Base-by-base conservation (phyloP, 2,888 invertebrate genomes). In the Lasioglossum oenotherae region DNA sequence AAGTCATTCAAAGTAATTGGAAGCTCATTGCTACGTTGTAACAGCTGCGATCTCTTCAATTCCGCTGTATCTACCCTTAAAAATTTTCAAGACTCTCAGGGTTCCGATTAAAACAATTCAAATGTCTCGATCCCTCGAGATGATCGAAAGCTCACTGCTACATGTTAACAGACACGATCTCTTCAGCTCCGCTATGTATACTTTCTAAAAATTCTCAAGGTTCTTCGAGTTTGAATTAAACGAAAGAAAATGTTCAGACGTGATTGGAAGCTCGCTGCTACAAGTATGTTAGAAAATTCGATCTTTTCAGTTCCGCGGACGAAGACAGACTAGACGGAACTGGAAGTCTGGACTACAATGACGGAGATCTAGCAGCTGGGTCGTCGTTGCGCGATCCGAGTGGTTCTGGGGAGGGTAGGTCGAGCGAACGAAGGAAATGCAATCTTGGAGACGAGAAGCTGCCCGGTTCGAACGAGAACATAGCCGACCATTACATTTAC, bases 401-500 rank as follows among this genome's bases (percentile, higher is more conserved):
- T 78, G 86, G 84, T 87, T 86, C 85, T n/a, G 89, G 86, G 44
- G 93, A 93, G 64, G 88, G 91, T 57, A 92, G 91, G 67, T 89
- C 89, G 67, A 90, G 91, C 35, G 93, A 93, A 23, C 89, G 92
- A 82, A 91, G 94, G 49, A 93, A 94, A 86, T 90, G 90, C 57
- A 93, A 94, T 14, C 89, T 91, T 4, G 91, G 88, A 12, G 94
- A 93, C 35, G 93, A 93, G 41, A 82, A 91, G 49, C 67, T 91
- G 49, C 90, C 92, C 12, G 84, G 89, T 8, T 88, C 92, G n/a
- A 91, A 89, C 80, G 93, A 93, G 44, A 93, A 94, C 6, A 91
- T 93, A 91, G 93, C 94, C n/a, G 95, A 95, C 88, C 97, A 97
- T 94, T 98, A 98, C 95, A 98, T 98, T 93, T 98, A 98, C 95